A percentile compares a stretch with the other conserved stretches of the same genome.
Conservation (phyloP, 2,888 invertebrate species). For the Cephus pygmeus region DNA sequence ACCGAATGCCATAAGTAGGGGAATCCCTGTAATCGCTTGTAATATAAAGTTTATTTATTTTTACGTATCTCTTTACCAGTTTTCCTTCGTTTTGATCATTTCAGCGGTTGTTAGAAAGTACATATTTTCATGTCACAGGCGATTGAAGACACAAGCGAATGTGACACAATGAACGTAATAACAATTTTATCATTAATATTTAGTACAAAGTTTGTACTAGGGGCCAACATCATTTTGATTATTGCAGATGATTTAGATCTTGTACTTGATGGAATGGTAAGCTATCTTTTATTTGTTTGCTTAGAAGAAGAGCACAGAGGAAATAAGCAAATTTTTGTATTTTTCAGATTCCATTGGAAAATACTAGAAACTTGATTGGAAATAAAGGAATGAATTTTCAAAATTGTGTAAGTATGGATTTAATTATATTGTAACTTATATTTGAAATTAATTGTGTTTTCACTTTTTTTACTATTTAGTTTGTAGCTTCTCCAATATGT, state of each 20-base stretch:
- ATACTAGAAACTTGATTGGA: conserved; percentile 73
- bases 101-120: not conserved
- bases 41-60: not conserved
- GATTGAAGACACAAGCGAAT: not conserved
- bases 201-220: not conserved
- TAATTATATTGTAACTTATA: conserved; percentile 5
- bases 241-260: conserved; percentile 90
- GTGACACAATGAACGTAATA: not conserved
- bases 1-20: not conserved
- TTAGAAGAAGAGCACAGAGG: not conserved
- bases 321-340: conserved; percentile 40
- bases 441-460: not conserved
- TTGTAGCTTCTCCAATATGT: conserved; percentile 86
- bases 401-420: conserved; percentile 75
- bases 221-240: conserved; percentile 78
- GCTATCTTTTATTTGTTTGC: conserved; percentile 30
- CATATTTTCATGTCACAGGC: not conserved
- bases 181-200: not conserved
- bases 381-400: conserved; percentile 76
- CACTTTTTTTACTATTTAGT: conserved; percentile 69
- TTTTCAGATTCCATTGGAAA: conserved; percentile 76
- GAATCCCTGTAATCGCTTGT: not conserved
- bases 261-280: conserved; percentile 81
- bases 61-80: not conserved
- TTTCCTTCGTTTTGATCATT: not conserved